Evolutionary conservation across 2,888 invertebrate species (phyloP).

Genomic region (Limnephilus lunatus): DNA sequence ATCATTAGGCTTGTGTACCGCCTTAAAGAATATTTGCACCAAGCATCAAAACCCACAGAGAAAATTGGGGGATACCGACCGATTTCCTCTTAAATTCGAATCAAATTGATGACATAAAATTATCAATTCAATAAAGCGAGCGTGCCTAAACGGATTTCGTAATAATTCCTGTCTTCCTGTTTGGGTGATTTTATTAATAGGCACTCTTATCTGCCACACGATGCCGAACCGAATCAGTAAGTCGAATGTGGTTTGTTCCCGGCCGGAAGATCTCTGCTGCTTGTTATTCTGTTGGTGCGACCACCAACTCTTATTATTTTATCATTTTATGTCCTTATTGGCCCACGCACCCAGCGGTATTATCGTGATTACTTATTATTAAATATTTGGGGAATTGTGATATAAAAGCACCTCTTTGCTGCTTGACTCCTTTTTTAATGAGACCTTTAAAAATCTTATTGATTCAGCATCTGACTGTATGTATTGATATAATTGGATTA

Average conservation of each 20-base stretch:
- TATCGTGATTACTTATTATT: constrained; percentile 4
- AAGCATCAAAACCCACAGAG: no score
- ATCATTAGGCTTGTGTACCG: no score
- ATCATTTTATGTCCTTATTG: constrained; percentile 21
- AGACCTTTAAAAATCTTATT: neutral
- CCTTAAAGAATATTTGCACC: no score
- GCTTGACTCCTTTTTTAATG: neutral
- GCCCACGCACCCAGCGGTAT: neutral
- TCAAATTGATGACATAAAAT: neutral
- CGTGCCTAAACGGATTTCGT: neutral
- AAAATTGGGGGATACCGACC: no score
- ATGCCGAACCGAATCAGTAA: neutral
- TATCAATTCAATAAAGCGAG: neutral
- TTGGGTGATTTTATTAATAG: neutral
- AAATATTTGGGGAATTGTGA: neutral
- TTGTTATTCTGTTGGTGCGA: constrained; percentile 29
- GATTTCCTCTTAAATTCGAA: neutral
- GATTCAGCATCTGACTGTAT: neutral
- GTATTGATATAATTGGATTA: no score
- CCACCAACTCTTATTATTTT: neutral
- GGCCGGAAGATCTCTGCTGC: neutral
- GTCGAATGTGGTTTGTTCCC: neutral
- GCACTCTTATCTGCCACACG: no score
- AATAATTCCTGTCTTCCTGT: neutral
- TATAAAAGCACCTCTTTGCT: neutral